A percentile compares a stretch with the other conserved stretches of the same genome.
Conservation (phyloP, 2,797 vertebrate genomes). For the Pelochelys cantorii region DNA sequence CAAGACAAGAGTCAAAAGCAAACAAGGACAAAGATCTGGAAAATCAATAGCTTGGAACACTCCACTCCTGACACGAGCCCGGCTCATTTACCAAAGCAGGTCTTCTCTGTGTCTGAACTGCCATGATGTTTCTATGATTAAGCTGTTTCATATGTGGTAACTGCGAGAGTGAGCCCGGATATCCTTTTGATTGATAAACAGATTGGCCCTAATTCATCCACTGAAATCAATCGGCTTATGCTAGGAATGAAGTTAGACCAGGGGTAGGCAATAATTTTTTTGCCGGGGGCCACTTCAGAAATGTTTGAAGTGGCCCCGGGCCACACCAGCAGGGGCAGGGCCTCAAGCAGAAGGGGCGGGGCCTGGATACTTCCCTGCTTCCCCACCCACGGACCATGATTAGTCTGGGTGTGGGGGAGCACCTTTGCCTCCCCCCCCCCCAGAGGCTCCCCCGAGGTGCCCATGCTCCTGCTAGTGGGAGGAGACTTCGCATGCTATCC, state of each 20-base stretch:
- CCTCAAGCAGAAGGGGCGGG: too few species aligned
- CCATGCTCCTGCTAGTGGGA: too few species aligned
- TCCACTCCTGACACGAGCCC: background rate
- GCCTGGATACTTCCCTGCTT: too few species aligned
- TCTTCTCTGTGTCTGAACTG: background rate
- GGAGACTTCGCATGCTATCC: too few species aligned
- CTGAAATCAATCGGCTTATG: background rate
- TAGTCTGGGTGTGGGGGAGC: too few species aligned
- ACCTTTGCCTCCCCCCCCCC: too few species aligned
- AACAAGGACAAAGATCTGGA: background rate
- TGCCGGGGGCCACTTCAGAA: too few species aligned
- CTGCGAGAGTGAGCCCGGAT: fast-evolving
- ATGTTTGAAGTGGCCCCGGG: too few species aligned
- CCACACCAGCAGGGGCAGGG: too few species aligned
- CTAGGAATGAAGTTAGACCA: background rate
- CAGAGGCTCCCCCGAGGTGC: too few species aligned
- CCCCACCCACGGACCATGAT: too few species aligned
- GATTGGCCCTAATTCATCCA: background rate
- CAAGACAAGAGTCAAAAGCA: background rate
- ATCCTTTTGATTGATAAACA: background rate
- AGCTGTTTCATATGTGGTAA: background rate
- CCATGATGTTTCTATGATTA: background rate
- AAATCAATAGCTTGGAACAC: background rate
- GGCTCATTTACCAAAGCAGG: background rate
- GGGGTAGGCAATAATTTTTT: too few species aligned